A percentile compares a stretch with the other conserved stretches of the same genome.
phyloP scores from a whole-genome alignment of 2,113 vertebrate species.

The western clawed frog (Xenopus tropicalis) region UCB_Xtro_10.0 CM004452.2:23945501-23946000 shows the following conservation, averaged over 20 bases:
- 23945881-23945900: too few species aligned
- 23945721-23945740: conserved; percentile 16
- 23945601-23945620: conserved; percentile 33
- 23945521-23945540: too few species aligned
- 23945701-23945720: conserved; percentile 3
- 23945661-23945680: conserved; percentile 30
- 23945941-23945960: too few species aligned
- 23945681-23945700: conserved; percentile 18
- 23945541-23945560: not conserved
- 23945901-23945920: too few species aligned
- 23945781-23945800: too few species aligned
- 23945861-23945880: too few species aligned
- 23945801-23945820: not conserved
- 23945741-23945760: conserved; percentile 17
- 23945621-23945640: conserved; percentile 36
- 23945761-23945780: too few species aligned
- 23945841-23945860: too few species aligned
- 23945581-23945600: conserved; percentile 16
- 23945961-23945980: too few species aligned
- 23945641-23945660: conserved; percentile 34
- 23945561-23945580: conserved; percentile 16
- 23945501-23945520: too few species aligned
- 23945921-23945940: too few species aligned
- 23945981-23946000: too few species aligned
- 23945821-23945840: not conserved